Percentiles rank a stretch among this genome's conserved stretches.
phyloP scores from a whole-genome alignment of 1,140 invertebrate genomes.

The Drosophila pandora region DNA sequence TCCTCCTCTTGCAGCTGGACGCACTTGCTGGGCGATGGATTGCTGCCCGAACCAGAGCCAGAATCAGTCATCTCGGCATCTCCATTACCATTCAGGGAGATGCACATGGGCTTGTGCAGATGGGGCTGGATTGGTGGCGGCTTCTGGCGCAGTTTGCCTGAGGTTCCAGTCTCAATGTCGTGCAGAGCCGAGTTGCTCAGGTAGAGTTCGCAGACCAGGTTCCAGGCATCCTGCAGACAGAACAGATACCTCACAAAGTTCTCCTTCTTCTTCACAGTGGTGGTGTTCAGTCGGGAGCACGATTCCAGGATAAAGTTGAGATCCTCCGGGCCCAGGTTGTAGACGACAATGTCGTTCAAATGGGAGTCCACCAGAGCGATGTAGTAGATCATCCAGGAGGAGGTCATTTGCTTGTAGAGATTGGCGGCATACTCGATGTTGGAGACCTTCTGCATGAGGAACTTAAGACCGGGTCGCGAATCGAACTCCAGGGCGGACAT shows the following conservation, averaged over 20 bases:
- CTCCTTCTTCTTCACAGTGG: slow-evolving; percentile 85
- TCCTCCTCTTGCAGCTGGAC: slow-evolving; percentile 77
- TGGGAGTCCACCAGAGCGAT: slow-evolving; percentile 93
- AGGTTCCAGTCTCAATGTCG: slow-evolving; percentile 84
- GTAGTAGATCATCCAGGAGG: slow-evolving; percentile 95
- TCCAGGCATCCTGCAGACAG: slow-evolving; percentile 86
- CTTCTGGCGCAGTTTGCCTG: slow-evolving; percentile 42
- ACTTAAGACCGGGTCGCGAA: slow-evolving; percentile 94
- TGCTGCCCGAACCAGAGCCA: slow-evolving; percentile 18
- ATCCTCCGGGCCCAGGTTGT: slow-evolving; percentile 86
- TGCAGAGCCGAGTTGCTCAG: slow-evolving; percentile 84
- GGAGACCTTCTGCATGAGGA: slow-evolving; percentile 96
- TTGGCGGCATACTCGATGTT: slow-evolving; percentile 94
- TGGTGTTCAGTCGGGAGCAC: slow-evolving; percentile 84
- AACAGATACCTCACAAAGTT: slow-evolving; percentile 86
- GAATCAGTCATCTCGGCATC: slow-evolving; percentile 20
- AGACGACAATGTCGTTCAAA: slow-evolving; percentile 87
- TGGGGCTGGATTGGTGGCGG: slow-evolving; percentile 27
- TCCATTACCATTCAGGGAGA: slow-evolving; percentile 55
- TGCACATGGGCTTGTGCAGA: slow-evolving; percentile 60
- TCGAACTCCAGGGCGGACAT: slow-evolving; percentile 93
- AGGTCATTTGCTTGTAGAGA: slow-evolving; percentile 95
- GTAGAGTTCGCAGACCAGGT: slow-evolving; percentile 85
- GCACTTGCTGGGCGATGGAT: slow-evolving; percentile 73
- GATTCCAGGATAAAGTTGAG: slow-evolving; percentile 88